These are phyloP conservation scores for Hybos culiciformis DNA, from an alignment of 2,888 invertebrate genomes.

Conservation along the genomic window DNA sequence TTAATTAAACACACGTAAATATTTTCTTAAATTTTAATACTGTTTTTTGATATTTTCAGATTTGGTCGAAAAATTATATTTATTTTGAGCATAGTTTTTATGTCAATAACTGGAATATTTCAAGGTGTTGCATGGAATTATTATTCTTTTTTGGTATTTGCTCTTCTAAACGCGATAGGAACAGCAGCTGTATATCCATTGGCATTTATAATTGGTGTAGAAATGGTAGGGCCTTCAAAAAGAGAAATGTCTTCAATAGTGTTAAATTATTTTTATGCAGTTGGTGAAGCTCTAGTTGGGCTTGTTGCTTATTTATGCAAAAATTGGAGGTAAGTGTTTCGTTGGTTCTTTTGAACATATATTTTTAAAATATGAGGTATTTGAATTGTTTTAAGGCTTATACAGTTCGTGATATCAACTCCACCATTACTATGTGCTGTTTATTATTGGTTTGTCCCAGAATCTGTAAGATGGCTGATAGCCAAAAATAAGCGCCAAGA, in stretches of 20 bases:
- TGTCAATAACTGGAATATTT: conserved; percentile 43
- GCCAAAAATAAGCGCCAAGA: conserved; percentile 40
- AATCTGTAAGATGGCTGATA: conserved; percentile 52
- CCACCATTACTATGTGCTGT: conserved; percentile 44
- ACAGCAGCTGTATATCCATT: conserved; percentile 43
- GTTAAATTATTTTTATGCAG: conserved; percentile 48
- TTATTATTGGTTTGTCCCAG: conserved; percentile 50
- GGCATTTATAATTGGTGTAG: conserved; percentile 48
- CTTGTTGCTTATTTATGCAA: conserved; percentile 43
- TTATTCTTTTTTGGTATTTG: conserved; percentile 39
- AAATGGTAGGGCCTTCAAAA: conserved; percentile 48
- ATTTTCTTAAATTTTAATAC: not conserved
- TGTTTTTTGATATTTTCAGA: conserved; percentile 23
- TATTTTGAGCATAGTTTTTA: conserved; percentile 41
- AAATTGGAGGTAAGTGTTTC: conserved; percentile 46
- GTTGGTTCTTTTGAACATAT: too few species aligned
- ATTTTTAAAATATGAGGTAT: too few species aligned
- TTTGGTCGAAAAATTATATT: conserved; percentile 46
- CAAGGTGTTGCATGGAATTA: conserved; percentile 42
- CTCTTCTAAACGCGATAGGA: conserved; percentile 46
- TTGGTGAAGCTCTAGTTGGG: conserved; percentile 49
- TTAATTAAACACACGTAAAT: conserved; percentile 1
- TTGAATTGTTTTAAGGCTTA: too few species aligned
- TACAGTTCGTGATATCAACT: conserved; percentile 44
- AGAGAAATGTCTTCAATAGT: conserved; percentile 48